Base-by-base conservation (phyloP, 2,888 invertebrate species). In the Apotomis capreana region DNA sequence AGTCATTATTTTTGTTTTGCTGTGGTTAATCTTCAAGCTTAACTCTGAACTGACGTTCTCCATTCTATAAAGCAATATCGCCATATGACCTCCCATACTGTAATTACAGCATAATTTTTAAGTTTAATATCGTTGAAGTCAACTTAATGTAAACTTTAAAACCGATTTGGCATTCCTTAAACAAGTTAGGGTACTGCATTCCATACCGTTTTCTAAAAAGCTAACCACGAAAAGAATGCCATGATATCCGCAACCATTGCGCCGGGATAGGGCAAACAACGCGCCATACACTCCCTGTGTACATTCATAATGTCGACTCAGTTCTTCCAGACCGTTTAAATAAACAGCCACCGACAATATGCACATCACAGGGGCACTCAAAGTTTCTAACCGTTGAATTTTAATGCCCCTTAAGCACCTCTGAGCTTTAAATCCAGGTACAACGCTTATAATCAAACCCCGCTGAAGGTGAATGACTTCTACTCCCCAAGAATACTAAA, bases 341-440 rank as follows among this genome's bases (percentile, higher is more conserved):
- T 61, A 44, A 57, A 57, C 57, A 62, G 57, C 37, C 61, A 26
- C 15, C 63, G 51, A 68, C 51, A 57, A 67, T 71, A 68, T 62
- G 51, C 67, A 62, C 54, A 55, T 70, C 55, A 70, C 60, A 60
- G 37, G 57, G 51, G 71, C 46, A 55, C 61, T 65, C 40, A 46
- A 40, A 61, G 57, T 71, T 61, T 68, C 37, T 57, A 68, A 40
- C 40, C 44, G 57, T 62, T 62, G 71, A 71, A 71, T 71, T 71
- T 71, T 68, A 71, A 71, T 71, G 71, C 57, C 26, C 61, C 61
- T 62, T 71, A 68, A 71, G 71, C 36, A 61, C 55, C 15, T 37
- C 51, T 36, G 40, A 71, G 51, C 55, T 67, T 12, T 51, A 67
- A 57, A 9, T 61, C 61, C 55, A 59, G 15, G 44, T 46, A 36